These are phyloP conservation scores for Diglossa cyanea DNA, from an alignment of 2,797 vertebrate genomes.

Conservation along the genomic window DNA sequence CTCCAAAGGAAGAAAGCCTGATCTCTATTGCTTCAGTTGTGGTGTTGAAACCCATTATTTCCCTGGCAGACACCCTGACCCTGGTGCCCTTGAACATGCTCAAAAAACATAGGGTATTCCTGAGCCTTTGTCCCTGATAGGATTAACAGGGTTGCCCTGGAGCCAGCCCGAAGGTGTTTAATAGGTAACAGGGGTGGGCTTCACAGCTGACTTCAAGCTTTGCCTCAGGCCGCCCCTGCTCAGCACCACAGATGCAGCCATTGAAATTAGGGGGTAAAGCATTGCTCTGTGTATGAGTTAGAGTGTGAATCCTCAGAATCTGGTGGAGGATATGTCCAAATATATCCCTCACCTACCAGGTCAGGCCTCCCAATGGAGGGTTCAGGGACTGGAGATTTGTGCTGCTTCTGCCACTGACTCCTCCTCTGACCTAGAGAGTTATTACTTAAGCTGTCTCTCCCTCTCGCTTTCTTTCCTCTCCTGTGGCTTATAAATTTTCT, in stretches of 20 bases:
- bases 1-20: not conserved
- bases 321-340: not conserved
- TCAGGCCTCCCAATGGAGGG: not conserved
- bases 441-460: too few species aligned
- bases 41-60: constrained; percentile 3
- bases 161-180: constrained; percentile 46
- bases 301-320: not conserved
- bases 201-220: not conserved
- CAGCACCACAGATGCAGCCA: not conserved
- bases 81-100: constrained; percentile 27
- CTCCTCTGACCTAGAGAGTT: not conserved
- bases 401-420: not conserved
- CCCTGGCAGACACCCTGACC: constrained; percentile 33
- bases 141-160: constrained; percentile 47
- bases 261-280: not conserved
- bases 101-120: not conserved
- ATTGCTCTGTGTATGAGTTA: rapidly evolving
- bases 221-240: constrained; percentile 46
- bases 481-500: not conserved
- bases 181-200: constrained; percentile 23
- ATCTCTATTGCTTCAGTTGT: not conserved
- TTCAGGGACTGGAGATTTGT: not conserved
- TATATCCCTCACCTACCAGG: not conserved
- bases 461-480: not conserved
- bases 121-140: constrained; percentile 45